Percentiles rank a stretch among this genome's conserved stretches.
Evolutionary conservation across 2,888 invertebrate species (phyloP).

Genomic region (Pasiphila rectangulata): DNA sequence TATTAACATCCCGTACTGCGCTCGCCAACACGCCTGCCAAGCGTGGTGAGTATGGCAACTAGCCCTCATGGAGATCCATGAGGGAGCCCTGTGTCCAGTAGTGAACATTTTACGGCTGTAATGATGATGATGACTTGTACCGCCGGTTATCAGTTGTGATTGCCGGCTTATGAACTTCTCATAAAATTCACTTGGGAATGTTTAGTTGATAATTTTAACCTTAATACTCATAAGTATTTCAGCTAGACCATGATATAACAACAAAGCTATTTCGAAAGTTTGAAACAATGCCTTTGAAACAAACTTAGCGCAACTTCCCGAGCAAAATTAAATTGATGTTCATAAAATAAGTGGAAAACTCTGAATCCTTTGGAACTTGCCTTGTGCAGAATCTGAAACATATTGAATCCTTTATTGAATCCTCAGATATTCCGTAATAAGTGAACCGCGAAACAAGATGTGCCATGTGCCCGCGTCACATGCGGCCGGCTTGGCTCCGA

Average conservation of each 20-base stretch:
- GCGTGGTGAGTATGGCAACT: no score
- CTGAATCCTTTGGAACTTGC: constrained; percentile 6
- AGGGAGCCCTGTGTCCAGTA: no score
- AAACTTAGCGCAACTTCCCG: constrained; percentile 4
- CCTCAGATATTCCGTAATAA: constrained; percentile 9
- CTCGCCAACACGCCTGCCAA: no score
- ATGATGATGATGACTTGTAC: no score
- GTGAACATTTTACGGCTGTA: no score
- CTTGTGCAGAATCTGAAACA: constrained; percentile 5
- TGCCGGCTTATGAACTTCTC: no score
- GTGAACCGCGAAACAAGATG: constrained; percentile 15
- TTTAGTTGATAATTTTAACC: background rate
- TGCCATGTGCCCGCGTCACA: constrained; percentile 1
- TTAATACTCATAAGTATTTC: background rate
- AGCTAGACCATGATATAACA: background rate
- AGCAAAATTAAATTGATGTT: constrained; percentile 3
- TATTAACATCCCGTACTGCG: no score
- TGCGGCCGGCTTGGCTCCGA: no score
- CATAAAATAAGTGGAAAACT: constrained; percentile 9
- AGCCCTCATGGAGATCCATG: no score
- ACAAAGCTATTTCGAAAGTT: background rate
- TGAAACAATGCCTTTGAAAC: background rate
- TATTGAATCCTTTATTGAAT: constrained; percentile 15
- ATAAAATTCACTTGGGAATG: no score
- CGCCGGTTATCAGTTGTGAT: no score